Evolutionary conservation across 2,797 vertebrate species (phyloP), one percentile per base, ranked within the genome.

Genomic region (Sebastes trivittatus): DNA sequence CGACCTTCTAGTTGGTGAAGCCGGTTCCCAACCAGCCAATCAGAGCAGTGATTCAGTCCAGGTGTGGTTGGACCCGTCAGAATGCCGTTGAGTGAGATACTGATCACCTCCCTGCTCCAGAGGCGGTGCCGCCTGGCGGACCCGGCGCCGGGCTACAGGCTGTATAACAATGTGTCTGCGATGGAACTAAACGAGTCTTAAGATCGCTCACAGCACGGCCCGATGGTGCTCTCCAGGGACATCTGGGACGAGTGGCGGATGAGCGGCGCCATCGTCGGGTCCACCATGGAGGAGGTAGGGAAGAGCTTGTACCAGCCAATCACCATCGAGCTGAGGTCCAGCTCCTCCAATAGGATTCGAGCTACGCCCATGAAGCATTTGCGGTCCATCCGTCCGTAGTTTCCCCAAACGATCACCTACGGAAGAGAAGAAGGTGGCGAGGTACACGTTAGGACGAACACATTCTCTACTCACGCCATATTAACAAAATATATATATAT

Each of bases 301-400:
- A 99, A 99, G 80, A 99, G 97, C 97, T 99, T 99, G 96, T 99
- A 99, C 98, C 98, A 99, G 90, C 98, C 98, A 54, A 99, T 98
- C 20, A 98, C 98, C 93, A 98, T 96, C 75, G 95, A 95, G 81
- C 97, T 98, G 93, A 99, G 96, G 96, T 99, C 98, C 95, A 99
- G 95, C 95, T 99, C 98, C 93, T 99, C 98, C 96, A 99, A 88
- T 18, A 99, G 94, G 92, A 99, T 98, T 46, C 98, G 97, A 70
- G 98, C 98, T 25, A 99, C 97, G 2, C 98, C 98, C 98, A 99
- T 99, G 95, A 99, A 99, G 93, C 98, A 97, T 91, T 99, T 99
- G 77, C 98, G 97, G 86, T 99, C 98, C 98, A 99, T 99, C 56
- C 98, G 96, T 80, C 98, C 98, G 0, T 99, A 99, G 95, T 99